Base-by-base conservation (phyloP, 1,140 invertebrate genomes). In the Drosophila bifasciata region DNA sequence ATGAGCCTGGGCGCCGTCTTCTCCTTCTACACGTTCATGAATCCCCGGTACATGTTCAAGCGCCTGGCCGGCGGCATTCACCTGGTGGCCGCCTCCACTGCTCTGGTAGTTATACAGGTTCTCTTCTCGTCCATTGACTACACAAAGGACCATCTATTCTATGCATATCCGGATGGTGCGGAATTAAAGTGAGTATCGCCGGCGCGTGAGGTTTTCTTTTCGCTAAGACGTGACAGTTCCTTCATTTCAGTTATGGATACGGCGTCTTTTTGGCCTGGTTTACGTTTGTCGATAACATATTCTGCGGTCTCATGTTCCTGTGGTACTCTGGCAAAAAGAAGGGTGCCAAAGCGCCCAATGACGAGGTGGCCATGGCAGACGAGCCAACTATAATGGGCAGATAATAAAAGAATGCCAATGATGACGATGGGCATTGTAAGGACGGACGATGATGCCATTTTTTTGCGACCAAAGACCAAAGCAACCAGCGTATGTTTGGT, bases 21-120 rank as follows among this genome's bases (percentile, higher is more conserved):
- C 91, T 97, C 96, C 3, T 93, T 96, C 60, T 98, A 97, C 81
- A 97, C 97, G 5, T 96, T 98, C 90, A 93, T 94, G 63, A 96
- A 97, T 88, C 96, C 96, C 8, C 93, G 97, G 7, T 98, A 98
- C 88, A 97, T 97, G 94, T 97, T 97, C 92, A 98, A 98, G 91
- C 92, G 97, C 32, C 92, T 97, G 16, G 96, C 97, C 7, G 96
- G 95, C 0, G 95, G 96, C 15, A 95, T 97, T 67, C 96, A 97
- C 80, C 95, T 97, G 81, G 95, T 98, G 6, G 74, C 83, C 5
- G 95, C 94, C 71, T 94, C 94, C 15, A 95, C 94, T 56, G 93
- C 95, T 9, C 93, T 97, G 74, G 96, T 96, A 1, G 96, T 97
- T 5, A 94, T 97, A 25, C 96, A 97, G 93, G 96, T 97, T 0